Percentiles rank a stretch among this genome's conserved stretches.
Conservation (phyloP, 2,113 vertebrate genomes). For the Symphodus melops region DNA sequence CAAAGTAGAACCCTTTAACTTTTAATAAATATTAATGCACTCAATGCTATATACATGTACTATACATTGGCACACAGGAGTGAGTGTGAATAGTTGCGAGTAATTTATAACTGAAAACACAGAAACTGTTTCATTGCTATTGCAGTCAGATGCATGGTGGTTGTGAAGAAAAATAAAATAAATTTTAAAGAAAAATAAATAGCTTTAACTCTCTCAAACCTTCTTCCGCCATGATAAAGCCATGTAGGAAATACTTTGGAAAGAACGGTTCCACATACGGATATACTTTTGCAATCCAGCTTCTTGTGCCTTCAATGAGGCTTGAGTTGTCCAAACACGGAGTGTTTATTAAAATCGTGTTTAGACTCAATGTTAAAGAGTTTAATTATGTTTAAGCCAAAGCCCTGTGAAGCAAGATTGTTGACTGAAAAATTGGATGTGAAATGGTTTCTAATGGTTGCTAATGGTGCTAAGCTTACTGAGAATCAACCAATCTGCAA, state of each 20-base stretch:
- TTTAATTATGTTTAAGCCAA: neutral
- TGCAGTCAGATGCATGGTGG: slow-evolving; percentile 90
- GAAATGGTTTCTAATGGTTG: neutral
- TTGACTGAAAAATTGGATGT: neutral
- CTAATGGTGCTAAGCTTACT: neutral
- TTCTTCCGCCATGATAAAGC: slow-evolving; percentile 30
- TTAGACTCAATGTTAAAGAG: neutral
- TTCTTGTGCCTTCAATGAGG: slow-evolving; percentile 14
- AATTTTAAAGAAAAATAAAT: slow-evolving; percentile 79
- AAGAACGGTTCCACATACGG: slow-evolving; percentile 42
- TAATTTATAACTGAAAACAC: slow-evolving; percentile 73
- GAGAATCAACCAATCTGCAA: neutral
- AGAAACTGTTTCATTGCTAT: slow-evolving; percentile 77
- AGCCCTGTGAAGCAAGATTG: slow-evolving; percentile 19
- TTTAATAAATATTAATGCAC: slow-evolving; percentile 95
- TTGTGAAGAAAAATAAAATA: slow-evolving; percentile 80
- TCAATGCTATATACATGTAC: slow-evolving; percentile 92
- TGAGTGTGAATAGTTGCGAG: slow-evolving; percentile 77
- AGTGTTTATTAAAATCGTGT: neutral
- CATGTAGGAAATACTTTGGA: slow-evolving; percentile 31
- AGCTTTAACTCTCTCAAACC: slow-evolving; percentile 64
- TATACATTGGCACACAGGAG: slow-evolving; percentile 86
- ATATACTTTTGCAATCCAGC: slow-evolving; percentile 45
- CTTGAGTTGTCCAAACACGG: slow-evolving; percentile 3
- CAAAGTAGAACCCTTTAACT: slow-evolving; percentile 81